Evolutionary conservation across 2,797 vertebrate genomes (phyloP).

Genomic region (Knipowitschia caucasica): DNA sequence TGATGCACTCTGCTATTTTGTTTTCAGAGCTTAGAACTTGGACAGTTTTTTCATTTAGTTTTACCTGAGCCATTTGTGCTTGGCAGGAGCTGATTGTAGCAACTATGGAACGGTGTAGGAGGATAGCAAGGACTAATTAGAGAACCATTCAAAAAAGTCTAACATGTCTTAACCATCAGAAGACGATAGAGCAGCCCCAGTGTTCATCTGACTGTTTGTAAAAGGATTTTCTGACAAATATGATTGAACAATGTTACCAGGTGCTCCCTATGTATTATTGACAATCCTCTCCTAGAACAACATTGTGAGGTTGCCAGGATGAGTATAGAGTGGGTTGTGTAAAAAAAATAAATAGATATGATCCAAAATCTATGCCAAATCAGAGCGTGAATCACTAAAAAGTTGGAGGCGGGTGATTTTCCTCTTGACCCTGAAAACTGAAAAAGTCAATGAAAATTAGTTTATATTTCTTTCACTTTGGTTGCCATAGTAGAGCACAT

Average conservation of each 20-base stretch:
- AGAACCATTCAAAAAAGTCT: not conserved
- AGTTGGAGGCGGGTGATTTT: constrained; percentile 1
- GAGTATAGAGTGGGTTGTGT: not conserved
- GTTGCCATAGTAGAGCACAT: not conserved
- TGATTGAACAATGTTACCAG: not conserved
- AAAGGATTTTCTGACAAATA: not conserved
- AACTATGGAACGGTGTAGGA: not conserved
- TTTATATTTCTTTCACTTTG: constrained; percentile 2
- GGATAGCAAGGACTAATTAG: not conserved
- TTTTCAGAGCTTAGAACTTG: not conserved
- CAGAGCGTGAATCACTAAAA: not conserved
- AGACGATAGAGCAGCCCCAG: too few relatives aligned
- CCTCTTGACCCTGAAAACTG: constrained; percentile 1
- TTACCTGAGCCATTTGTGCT: not conserved
- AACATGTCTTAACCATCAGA: too few relatives aligned
- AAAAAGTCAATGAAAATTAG: constrained; percentile 1
- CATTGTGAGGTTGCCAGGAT: not conserved
- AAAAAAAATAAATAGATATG: not conserved
- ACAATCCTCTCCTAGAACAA: not conserved
- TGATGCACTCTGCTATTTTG: not conserved
- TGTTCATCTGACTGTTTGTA: too few relatives aligned
- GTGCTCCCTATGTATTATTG: not conserved
- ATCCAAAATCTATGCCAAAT: not conserved
- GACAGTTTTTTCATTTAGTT: not conserved
- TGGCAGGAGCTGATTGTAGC: not conserved